Conservation (phyloP, 2,113 vertebrate genomes). For the Pleuronectes platessa region DNA sequence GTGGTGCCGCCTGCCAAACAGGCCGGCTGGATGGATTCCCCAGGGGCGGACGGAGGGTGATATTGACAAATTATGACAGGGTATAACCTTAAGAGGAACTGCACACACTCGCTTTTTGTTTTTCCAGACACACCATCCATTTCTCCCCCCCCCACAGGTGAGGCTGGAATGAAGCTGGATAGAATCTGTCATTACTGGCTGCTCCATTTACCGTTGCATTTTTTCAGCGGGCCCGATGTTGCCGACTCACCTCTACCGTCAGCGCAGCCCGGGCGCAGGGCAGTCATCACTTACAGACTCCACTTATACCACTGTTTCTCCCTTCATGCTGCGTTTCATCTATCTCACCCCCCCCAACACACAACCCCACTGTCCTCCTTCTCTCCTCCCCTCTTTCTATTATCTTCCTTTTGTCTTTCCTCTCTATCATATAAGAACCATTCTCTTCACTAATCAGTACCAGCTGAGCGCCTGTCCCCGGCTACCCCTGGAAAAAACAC, state of each 20-base stretch:
- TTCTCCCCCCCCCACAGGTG: conserved; percentile 25
- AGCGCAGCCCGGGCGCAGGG: conserved; percentile 10
- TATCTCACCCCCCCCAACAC: conserved; percentile 1
- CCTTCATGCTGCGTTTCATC: conserved; percentile 5
- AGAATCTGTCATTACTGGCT: conserved; percentile 45
- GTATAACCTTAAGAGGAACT: conserved; percentile 17
- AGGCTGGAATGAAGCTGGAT: conserved; percentile 36
- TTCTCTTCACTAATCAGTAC: conserved; percentile 39
- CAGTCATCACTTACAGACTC: conserved; percentile 39
- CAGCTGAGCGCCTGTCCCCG: conserved; percentile 50
- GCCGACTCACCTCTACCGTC: conserved; percentile 45
- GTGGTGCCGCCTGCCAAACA: conserved; percentile 37
- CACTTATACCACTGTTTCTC: background rate
- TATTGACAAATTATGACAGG: conserved; percentile 46
- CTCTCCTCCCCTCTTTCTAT: background rate
- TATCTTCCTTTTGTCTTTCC: conserved; percentile 8
- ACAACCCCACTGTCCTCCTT: background rate
- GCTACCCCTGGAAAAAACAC: conserved; percentile 5
- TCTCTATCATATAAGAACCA: conserved; percentile 26
- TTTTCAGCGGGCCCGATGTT: conserved; percentile 40
- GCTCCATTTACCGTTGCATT: conserved; percentile 52
- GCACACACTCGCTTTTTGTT: background rate
- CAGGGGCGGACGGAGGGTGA: conserved; percentile 23
- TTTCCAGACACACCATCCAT: conserved; percentile 27
- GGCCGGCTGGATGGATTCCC: conserved; percentile 57